Evolutionary conservation across 2,888 invertebrate genomes (phyloP).

Genomic region (Pegoplata infirma): DNA sequence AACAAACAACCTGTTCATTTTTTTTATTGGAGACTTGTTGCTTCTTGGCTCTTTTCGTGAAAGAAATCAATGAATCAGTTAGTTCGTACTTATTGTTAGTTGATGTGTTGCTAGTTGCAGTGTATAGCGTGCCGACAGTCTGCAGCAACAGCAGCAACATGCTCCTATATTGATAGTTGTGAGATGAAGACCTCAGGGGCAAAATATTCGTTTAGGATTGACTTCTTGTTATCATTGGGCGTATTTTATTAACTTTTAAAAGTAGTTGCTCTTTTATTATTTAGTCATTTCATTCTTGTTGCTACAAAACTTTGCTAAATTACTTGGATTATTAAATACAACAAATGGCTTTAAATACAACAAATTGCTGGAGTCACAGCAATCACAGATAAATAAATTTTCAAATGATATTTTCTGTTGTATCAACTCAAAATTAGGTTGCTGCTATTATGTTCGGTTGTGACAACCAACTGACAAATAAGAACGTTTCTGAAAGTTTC

Average conservation of each 20-base stretch:
- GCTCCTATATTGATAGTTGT: slow-evolving; percentile 2
- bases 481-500: too few species aligned
- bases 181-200: slow-evolving; percentile 75
- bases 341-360: too few species aligned
- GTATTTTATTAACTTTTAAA: slow-evolving; percentile 77
- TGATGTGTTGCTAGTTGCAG: not conserved
- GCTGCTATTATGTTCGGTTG: too few species aligned
- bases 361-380: too few species aligned
- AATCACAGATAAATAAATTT: too few species aligned
- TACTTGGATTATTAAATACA: too few species aligned
- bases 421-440: too few species aligned
- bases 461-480: too few species aligned
- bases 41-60: slow-evolving; percentile 45
- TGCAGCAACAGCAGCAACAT: not conserved
- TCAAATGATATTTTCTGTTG: too few species aligned
- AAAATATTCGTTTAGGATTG: slow-evolving; percentile 69
- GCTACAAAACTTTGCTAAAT: too few species aligned
- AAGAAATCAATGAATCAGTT: slow-evolving; percentile 62
- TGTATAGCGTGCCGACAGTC: not conserved
- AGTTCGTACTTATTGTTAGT: slow-evolving; percentile 17
- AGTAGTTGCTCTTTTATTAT: slow-evolving; percentile 54
- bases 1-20: not conserved
- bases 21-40: slow-evolving; percentile 28
- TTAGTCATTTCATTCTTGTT: too few species aligned
- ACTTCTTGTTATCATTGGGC: slow-evolving; percentile 76